Evolutionary conservation across 2,888 invertebrate species (phyloP), one percentile per base, ranked within the genome.

Genomic region (Agrilus cyanescens): DNA sequence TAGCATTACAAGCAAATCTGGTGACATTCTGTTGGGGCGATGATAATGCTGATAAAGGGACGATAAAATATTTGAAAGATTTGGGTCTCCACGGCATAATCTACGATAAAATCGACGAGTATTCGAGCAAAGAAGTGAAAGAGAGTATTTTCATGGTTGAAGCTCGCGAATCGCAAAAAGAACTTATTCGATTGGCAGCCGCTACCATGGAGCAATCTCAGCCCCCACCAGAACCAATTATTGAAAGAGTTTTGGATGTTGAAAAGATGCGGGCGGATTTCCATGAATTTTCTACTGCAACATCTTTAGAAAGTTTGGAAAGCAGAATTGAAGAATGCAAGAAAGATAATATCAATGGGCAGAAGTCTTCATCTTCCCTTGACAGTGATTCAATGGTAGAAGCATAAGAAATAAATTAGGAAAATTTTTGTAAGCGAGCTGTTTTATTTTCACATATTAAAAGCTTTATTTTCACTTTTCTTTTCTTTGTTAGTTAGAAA

Each of bases 21-120:
- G 81, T 94, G 4, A 79, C 94, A 48, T 97, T 97, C 67, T 93
- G 93, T 59, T 97, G 96, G 96, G 97, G 97, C 18, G 94, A 95
- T 56, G 91, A 94, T 57, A 90, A 91, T 62, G 93, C 94, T 56
- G 85, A 88, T 63, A 82, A 82, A 50, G 80, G 80, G 33, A 88
- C 85, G 1, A 89, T 95, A 42, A 80, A 81, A 57, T 79, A 82
- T 59, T 75, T 97, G 29, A 94, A 94, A 63, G 76, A 82, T 48
- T 74, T 93, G 56, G 94, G 94, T 2, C 75, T 97, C 30, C 91
- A 98, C 61, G 97, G 91, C 35, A 86, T 98, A 43, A 96, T 97
- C 59, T 96, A 94, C 61, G 97, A 98, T 66, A 89, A 94, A 66
- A 82, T 89, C 54, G 86, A 89, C 55, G 77, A 82, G 53, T 79